Evolutionary conservation across 2,888 invertebrate species (phyloP).

Genomic region (Cerastis leucographa): DNA sequence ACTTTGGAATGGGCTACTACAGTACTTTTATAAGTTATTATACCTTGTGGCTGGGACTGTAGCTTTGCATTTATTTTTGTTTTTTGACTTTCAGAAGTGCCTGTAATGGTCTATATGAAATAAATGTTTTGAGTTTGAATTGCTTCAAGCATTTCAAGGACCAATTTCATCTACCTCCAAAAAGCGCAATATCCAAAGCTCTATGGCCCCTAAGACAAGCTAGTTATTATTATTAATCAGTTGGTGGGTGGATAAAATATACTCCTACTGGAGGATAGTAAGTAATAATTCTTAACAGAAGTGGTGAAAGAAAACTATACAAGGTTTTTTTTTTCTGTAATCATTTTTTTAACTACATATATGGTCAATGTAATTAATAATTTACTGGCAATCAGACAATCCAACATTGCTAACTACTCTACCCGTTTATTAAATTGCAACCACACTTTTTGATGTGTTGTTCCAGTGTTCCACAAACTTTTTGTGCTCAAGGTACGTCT

Average conservation of each 20-base stretch:
- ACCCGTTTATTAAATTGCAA: not conserved
- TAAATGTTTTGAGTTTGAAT: no score
- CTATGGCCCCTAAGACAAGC: not conserved
- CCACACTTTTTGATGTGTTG: not conserved
- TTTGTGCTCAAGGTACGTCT: no score
- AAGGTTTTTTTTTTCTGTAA: not conserved
- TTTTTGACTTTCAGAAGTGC: no score
- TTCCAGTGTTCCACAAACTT: not conserved
- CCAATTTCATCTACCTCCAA: not conserved
- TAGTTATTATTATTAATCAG: not conserved
- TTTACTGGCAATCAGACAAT: constrained; percentile 2
- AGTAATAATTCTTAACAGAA: not conserved
- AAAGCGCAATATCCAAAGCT: not conserved
- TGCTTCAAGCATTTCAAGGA: not conserved
- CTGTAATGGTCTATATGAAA: no score
- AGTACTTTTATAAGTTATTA: no score
- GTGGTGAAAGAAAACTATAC: no score
- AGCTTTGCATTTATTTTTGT: no score
- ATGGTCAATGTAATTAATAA: constrained; percentile 1
- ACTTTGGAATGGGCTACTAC: no score
- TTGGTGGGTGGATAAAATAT: not conserved
- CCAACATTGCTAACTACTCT: not conserved
- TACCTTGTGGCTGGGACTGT: no score
- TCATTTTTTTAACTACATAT: not conserved
- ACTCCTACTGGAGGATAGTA: not conserved